Evolutionary conservation across 2,888 invertebrate species (phyloP), one percentile per base, ranked within the genome.

Genomic region (Pherbina coryleti): DNA sequence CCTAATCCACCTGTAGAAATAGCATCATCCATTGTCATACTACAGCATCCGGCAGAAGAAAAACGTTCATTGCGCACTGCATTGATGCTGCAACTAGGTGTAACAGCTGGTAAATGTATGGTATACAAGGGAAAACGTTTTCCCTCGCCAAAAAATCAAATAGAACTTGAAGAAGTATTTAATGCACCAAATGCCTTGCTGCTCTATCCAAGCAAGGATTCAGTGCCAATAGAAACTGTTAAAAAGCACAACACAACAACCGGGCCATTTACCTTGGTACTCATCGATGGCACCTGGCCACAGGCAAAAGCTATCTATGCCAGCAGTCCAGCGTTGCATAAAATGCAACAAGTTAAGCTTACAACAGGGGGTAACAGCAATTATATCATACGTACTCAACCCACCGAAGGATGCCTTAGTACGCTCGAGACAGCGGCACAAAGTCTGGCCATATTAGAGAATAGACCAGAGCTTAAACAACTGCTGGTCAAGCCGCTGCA

Each of bases 281-380:
- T 98, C 60, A 92, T 98, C 81, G 98, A 98, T 91, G 98, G 98
- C 5, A 98, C 98, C 11, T 98, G 98, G 98, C 95, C 97, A 0
- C 98, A 98, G 90, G 97, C 98, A 3, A 97, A 96, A 89, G 95
- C 96, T 14, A 96, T 98, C 80, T 98, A 95, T 90, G 93, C 95
- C 70, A 94, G 95, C 80, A 97, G 96, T 88, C 92, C 94, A 17
- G 91, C 93, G 79, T 91, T 98, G 71, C 95, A 95, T 84, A 90
- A 91, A 75, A 89, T 97, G 78, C 93, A 91, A 84, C 96, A 97
- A 91, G 95, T 97, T 0, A 96, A 97, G 90, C 91, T 98, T 71
- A 90, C 95, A 62, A 92, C 93, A 14, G 92, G 92, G 73, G 92
- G 92, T 79, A 92, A 92, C 57, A 98, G 98, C 88, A 94, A 95